Evolutionary conservation across 92 coral and sea anemone genomes (phyloP).

Genomic region (Phenganax subtilis): DNA sequence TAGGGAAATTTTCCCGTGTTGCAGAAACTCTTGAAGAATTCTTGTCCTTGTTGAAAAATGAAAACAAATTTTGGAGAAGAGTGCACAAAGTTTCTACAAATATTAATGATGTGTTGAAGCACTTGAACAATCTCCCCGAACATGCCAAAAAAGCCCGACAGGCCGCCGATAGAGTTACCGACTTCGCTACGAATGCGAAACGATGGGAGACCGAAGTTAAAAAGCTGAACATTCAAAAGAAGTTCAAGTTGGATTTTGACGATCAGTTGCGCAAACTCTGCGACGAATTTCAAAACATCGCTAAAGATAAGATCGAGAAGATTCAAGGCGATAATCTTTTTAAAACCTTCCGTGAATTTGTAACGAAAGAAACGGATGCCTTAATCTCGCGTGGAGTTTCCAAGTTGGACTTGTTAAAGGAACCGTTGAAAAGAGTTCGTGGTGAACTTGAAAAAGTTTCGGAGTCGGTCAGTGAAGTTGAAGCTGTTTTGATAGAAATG

Average conservation of each 20-base stretch:
- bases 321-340: conserved; percentile 62
- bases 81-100: conserved; percentile 62
- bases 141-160: conserved; percentile 78
- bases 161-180: conserved; percentile 71
- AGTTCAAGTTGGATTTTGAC: conserved; percentile 70
- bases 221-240: conserved; percentile 66
- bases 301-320: conserved; percentile 57
- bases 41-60: conserved; percentile 68
- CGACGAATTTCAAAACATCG: conserved; percentile 60
- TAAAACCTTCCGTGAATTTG: conserved; percentile 60
- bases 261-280: conserved; percentile 63
- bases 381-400: conserved; percentile 59
- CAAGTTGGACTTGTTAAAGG: conserved; percentile 57
- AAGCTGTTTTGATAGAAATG: conserved; percentile 59
- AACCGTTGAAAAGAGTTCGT: conserved; percentile 63
- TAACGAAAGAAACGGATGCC: conserved; percentile 65
- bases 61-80: conserved; percentile 64
- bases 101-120: conserved; percentile 60
- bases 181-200: conserved; percentile 67
- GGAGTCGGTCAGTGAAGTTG: conserved; percentile 60
- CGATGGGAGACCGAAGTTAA: conserved; percentile 62
- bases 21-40: conserved; percentile 73
- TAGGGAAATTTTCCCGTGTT: conserved; percentile 74
- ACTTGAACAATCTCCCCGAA: conserved; percentile 63
- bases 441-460: conserved; percentile 57